Evolutionary conservation across 2,888 invertebrate genomes (phyloP).

Genomic region (Opisthograptis luteolata): DNA sequence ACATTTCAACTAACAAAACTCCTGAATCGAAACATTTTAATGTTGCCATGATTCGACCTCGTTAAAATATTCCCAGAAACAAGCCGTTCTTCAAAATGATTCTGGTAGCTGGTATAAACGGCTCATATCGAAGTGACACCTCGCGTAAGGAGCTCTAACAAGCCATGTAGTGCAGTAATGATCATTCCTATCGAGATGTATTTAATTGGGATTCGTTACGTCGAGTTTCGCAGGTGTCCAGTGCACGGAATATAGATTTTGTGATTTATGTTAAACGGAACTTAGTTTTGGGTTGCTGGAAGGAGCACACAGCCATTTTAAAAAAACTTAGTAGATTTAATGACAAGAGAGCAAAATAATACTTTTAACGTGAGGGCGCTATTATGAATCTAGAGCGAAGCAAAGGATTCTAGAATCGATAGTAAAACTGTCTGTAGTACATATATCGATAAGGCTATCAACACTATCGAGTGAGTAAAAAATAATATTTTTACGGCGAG

Average conservation of each 20-base stretch:
- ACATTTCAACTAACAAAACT: neutral
- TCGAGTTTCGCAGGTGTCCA: constrained; percentile 69
- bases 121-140: constrained; percentile 48
- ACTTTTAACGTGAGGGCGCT: too few species aligned
- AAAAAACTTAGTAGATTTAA: too few species aligned
- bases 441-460: too few species aligned
- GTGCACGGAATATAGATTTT: constrained; percentile 68
- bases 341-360: too few species aligned
- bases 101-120: constrained; percentile 43
- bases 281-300: constrained; percentile 20
- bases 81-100: constrained; percentile 47
- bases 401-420: too few species aligned
- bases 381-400: too few species aligned
- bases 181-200: constrained; percentile 80
- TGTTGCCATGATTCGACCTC: constrained; percentile 30
- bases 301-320: neutral
- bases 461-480: too few species aligned
- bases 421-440: too few species aligned
- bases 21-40: constrained; percentile 2
- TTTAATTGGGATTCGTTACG: constrained; percentile 79
- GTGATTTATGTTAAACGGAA: constrained; percentile 61
- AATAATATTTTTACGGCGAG: too few species aligned
- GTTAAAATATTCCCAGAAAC: constrained; percentile 45
- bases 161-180: constrained; percentile 68
- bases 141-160: constrained; percentile 64